Conservation (phyloP, 2,113 vertebrate species). For the Stictonetta naevosa region DNA sequence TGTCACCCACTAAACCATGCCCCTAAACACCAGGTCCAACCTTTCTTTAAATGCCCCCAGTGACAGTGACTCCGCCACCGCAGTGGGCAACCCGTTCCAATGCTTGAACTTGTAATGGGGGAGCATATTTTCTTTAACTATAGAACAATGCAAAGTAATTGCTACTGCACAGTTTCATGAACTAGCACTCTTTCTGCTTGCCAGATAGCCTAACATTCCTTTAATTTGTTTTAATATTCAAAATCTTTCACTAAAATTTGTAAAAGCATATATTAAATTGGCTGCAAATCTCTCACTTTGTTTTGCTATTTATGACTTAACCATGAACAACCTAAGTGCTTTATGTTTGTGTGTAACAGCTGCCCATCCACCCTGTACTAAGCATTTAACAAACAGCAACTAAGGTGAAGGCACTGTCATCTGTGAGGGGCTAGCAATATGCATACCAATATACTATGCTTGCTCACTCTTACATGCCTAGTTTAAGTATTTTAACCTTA, state of each 20-base stretch:
- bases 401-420: background rate
- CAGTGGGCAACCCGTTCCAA: too few relatives aligned
- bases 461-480: accelerated
- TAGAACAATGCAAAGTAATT: background rate
- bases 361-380: background rate
- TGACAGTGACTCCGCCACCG: too few relatives aligned
- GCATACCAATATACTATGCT: background rate
- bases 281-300: background rate
- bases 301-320: background rate
- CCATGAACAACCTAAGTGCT: background rate
- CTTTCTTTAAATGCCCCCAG: too few relatives aligned
- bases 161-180: background rate
- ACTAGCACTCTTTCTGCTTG: background rate
- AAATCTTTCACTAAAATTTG: background rate
- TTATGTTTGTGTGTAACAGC: background rate
- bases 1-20: too few relatives aligned
- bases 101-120: background rate
- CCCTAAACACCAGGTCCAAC: too few relatives aligned
- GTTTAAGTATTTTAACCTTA: background rate
- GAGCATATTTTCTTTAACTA: background rate
- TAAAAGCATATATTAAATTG: background rate
- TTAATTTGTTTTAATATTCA: background rate
- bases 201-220: background rate
- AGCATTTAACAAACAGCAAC: background rate
- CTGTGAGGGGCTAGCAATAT: background rate